These are phyloP conservation scores for Lineus longissimus DNA, from an alignment of 1,140 invertebrate species.

Conservation along the genomic window DNA sequence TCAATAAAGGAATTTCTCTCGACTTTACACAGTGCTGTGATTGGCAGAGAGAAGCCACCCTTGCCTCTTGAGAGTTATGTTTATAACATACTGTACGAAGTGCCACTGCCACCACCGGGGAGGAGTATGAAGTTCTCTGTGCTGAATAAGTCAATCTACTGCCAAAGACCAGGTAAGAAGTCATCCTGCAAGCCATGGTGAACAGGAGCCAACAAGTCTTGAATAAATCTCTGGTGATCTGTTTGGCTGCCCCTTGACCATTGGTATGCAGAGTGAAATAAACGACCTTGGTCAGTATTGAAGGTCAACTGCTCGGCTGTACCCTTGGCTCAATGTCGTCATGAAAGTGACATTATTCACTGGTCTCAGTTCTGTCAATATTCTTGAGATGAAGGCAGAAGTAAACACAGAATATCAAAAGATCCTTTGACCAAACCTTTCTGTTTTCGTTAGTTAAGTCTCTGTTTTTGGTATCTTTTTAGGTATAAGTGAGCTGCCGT, in stretches of 20 bases:
- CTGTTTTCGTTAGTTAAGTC: no score
- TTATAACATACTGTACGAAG: constrained; percentile 91
- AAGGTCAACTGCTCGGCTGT: no score
- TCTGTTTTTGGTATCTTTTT: no score
- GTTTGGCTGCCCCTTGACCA: no score
- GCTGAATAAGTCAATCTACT: constrained; percentile 49
- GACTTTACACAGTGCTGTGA: constrained; percentile 50
- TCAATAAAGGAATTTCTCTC: constrained; percentile 33
- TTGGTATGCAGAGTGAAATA: no score
- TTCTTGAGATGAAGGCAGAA: no score
- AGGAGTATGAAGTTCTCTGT: constrained; percentile 77
- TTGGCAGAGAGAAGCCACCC: constrained; percentile 30
- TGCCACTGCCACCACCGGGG: constrained; percentile 81
- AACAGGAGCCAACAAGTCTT: background rate
- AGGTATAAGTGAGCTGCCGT: constrained; percentile 72
- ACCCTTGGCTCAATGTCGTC: no score
- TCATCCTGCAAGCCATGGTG: background rate
- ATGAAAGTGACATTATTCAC: no score
- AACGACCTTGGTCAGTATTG: no score
- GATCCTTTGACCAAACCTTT: no score
- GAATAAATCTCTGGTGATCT: background rate
- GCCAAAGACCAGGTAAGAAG: constrained; percentile 56
- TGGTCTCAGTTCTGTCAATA: no score
- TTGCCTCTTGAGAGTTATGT: constrained; percentile 81
- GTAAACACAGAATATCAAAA: no score